A percentile compares a stretch with the other conserved stretches of the same genome.
Conservation (phyloP, 2,797 vertebrate species). For the Syngnathus rostellatus region DNA sequence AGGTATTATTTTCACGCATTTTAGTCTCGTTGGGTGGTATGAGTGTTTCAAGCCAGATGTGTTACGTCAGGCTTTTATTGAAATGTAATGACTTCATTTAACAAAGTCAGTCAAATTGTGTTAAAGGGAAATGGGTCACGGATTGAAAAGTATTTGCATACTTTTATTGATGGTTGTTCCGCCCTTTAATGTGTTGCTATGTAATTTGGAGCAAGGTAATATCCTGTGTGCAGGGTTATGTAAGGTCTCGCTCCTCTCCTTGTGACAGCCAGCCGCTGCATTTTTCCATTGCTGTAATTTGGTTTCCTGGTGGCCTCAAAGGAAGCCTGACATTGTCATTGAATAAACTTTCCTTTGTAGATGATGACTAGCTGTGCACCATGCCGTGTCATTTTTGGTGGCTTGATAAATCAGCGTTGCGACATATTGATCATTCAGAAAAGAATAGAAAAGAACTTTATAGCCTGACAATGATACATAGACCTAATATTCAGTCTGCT, state of each 20-base stretch:
- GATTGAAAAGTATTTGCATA: constrained; percentile 10
- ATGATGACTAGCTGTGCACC: background rate
- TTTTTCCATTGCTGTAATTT: constrained; percentile 16
- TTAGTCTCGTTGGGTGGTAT: background rate
- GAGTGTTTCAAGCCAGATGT: constrained; percentile 3
- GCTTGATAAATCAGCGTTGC: background rate
- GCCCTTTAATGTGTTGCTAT: constrained; percentile 25
- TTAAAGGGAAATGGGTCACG: background rate
- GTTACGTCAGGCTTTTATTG: background rate
- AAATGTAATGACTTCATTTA: background rate
- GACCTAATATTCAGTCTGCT: background rate
- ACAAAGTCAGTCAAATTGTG: background rate
- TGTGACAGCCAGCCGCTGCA: constrained; percentile 11
- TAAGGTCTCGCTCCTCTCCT: constrained; percentile 16
- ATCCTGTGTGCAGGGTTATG: constrained; percentile 30
- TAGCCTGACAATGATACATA: background rate
- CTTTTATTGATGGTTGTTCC: background rate
- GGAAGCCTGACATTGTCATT: constrained; percentile 26
- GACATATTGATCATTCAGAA: too few species aligned
- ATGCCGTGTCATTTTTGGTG: background rate
- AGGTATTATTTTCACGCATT: background rate
- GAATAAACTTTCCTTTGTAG: constrained; percentile 9
- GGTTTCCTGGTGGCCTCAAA: constrained; percentile 39
- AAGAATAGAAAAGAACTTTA: background rate
- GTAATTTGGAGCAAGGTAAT: constrained; percentile 16